Percentiles rank a stretch among this genome's conserved stretches.
These are phyloP conservation scores for Pasiphila rectangulata DNA, from an alignment of 2,888 invertebrate species.

Conservation along the genomic window DNA sequence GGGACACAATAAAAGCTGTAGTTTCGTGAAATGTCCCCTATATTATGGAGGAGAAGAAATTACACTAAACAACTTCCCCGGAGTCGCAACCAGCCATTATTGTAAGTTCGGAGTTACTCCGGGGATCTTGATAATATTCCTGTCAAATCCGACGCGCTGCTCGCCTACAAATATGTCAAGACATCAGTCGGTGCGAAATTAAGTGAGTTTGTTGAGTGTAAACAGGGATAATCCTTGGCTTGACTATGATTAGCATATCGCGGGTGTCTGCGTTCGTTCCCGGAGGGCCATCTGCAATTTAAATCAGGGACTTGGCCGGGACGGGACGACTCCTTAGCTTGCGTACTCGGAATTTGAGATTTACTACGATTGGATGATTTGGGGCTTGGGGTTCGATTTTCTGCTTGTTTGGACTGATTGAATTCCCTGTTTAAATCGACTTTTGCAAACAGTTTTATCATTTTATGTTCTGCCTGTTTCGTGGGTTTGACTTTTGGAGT, in stretches of 20 bases:
- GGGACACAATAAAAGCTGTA: background rate
- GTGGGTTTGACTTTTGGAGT: constrained; percentile 24
- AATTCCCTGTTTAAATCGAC: constrained; percentile 67
- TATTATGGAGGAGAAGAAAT: constrained; percentile 4
- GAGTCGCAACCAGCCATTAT: constrained; percentile 13
- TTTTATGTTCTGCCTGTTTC: constrained; percentile 35
- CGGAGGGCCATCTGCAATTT: constrained; percentile 78
- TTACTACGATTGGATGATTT: constrained; percentile 78
- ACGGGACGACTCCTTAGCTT: constrained; percentile 73
- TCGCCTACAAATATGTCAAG: constrained; percentile 61
- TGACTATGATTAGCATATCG: constrained; percentile 81
- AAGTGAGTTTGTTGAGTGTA: constrained; percentile 81
- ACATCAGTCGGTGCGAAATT: constrained; percentile 75
- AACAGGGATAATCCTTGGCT: constrained; percentile 81
- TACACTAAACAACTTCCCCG: constrained; percentile 7
- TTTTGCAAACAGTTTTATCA: constrained; percentile 47
- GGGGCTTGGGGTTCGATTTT: constrained; percentile 78
- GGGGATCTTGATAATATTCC: constrained; percentile 26
- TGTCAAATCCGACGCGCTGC: constrained; percentile 29
- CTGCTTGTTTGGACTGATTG: constrained; percentile 76
- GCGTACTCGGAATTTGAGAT: constrained; percentile 75
- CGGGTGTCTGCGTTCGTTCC: constrained; percentile 73
- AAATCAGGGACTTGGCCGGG: constrained; percentile 77
- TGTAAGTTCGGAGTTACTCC: constrained; percentile 26
- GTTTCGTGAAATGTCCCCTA: background rate